These are phyloP conservation scores for Spermophilus dauricus DNA, from an alignment of 2,113 vertebrate species.

Conservation along the genomic window DNA sequence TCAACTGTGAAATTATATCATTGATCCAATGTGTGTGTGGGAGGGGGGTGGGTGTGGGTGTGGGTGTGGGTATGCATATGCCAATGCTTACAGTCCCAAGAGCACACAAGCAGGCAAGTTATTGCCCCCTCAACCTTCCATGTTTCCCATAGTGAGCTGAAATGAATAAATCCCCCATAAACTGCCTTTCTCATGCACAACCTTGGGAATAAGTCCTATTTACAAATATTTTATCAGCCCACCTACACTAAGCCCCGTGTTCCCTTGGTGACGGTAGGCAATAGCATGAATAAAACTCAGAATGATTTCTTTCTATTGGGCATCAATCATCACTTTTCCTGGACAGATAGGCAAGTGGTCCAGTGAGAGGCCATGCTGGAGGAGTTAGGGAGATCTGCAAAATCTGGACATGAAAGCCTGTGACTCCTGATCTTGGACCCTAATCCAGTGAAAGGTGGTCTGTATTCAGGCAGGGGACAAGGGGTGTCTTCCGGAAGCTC, in stretches of 20 bases:
- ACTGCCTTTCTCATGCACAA: constrained; percentile 55
- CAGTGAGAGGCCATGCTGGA: neutral
- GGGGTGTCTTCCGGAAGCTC: neutral
- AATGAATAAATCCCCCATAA: constrained; percentile 65
- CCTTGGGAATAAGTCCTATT: constrained; percentile 71
- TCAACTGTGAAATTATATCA: neutral
- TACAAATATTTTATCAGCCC: constrained; percentile 72
- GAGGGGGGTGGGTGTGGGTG: too few relatives aligned
- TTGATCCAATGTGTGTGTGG: neutral
- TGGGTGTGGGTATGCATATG: too few relatives aligned
- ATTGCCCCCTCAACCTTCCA: neutral
- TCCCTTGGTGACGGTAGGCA: constrained; percentile 59
- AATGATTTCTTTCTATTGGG: constrained; percentile 54
- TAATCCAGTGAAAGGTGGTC: neutral
- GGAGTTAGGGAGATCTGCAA: constrained; percentile 46
- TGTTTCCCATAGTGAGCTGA: constrained; percentile 37
- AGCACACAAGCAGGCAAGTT: neutral
- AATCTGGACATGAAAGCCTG: neutral
- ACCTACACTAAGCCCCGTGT: constrained; percentile 14
- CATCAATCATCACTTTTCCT: constrained; percentile 53
- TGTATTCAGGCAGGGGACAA: neutral
- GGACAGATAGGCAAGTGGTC: neutral
- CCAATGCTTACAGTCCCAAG: neutral
- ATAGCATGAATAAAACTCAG: constrained; percentile 66
- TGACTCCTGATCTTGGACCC: neutral